Percentiles rank a stretch among this genome's conserved stretches.
phyloP scores from a whole-genome alignment of 2,888 invertebrate species.

The Sinotaia quadrata region DNA sequence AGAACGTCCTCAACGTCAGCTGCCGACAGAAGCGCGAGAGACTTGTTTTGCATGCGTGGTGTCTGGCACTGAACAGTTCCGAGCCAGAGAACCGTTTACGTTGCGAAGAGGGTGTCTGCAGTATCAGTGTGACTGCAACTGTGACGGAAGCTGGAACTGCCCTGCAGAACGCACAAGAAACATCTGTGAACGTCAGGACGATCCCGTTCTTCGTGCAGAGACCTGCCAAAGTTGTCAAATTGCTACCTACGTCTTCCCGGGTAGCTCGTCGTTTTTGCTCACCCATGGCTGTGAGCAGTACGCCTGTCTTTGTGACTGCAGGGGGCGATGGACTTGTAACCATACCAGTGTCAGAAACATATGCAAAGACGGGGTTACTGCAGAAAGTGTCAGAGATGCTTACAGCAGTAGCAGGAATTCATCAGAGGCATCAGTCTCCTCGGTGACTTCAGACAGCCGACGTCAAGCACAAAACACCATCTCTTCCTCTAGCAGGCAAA shows the following conservation, averaged over 20 bases:
- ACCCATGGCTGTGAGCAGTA: conserved; percentile 46
- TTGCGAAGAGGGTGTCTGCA: conserved; percentile 52
- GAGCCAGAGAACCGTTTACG: conserved; percentile 51
- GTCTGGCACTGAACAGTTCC: conserved; percentile 34
- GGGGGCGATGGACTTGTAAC: conserved; percentile 41
- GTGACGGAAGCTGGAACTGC: conserved; percentile 62
- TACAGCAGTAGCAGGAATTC: background rate
- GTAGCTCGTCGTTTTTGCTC: conserved; percentile 46
- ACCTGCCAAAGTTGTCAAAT: conserved; percentile 49
- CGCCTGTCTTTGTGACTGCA: conserved; percentile 40
- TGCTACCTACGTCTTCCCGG: conserved; percentile 43
- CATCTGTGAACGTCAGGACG: conserved; percentile 35
- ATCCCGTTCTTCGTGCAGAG: conserved; percentile 10
- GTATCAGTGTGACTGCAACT: conserved; percentile 58
- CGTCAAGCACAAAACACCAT: conserved; percentile 1
- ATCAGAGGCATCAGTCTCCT: background rate
- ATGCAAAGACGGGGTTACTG: conserved; percentile 19
- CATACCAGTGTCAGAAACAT: conserved; percentile 32
- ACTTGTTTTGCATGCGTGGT: conserved; percentile 33
- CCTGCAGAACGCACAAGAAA: conserved; percentile 51
- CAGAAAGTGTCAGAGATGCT: background rate
- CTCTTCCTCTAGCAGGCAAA: background rate
- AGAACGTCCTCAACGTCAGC: background rate
- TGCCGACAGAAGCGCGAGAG: background rate
- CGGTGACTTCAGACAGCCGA: background rate